Percentiles rank a stretch among this genome's conserved stretches.
Conservation (phyloP, 2,113 vertebrate genomes). For the Cottus gobio region DNA sequence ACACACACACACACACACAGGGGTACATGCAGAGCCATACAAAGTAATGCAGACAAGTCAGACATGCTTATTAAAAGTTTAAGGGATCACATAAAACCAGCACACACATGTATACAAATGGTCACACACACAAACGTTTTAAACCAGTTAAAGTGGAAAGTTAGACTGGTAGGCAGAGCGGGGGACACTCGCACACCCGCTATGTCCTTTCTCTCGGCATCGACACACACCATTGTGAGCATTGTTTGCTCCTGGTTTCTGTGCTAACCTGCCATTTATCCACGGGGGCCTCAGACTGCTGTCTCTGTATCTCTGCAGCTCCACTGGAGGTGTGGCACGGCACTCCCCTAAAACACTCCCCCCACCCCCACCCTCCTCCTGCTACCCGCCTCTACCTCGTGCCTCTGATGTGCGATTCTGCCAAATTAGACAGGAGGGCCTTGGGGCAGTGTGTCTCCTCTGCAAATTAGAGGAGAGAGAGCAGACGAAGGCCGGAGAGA, state of each 20-base stretch:
- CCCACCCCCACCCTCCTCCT: not conserved
- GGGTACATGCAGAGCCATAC: not conserved
- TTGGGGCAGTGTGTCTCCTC: conserved; percentile 59
- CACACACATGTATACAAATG: conserved; percentile 4
- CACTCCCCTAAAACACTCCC: conserved; percentile 47
- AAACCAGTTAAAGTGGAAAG: conserved; percentile 21
- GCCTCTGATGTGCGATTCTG: conserved; percentile 69
- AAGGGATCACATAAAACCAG: conserved; percentile 16
- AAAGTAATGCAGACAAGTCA: conserved; percentile 26
- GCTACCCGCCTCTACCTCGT: not conserved
- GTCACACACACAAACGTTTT: not conserved
- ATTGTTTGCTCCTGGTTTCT: conserved; percentile 47
- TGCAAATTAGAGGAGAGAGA: conserved; percentile 73
- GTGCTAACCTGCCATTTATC: conserved; percentile 74
- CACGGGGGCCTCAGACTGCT: conserved; percentile 69
- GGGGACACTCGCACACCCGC: conserved; percentile 23
- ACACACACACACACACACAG: not conserved
- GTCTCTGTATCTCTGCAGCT: conserved; percentile 54
- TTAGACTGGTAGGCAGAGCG: not conserved
- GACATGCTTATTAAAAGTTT: conserved; percentile 45
- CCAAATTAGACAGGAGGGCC: conserved; percentile 72
- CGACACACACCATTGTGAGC: conserved; percentile 39
- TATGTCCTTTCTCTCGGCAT: conserved; percentile 19
- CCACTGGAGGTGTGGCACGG: conserved; percentile 55
- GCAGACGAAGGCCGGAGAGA: conserved; percentile 35